Evolutionary conservation across 2,113 vertebrate genomes (phyloP).

Genomic region (Rhinichthys klamathensis): DNA sequence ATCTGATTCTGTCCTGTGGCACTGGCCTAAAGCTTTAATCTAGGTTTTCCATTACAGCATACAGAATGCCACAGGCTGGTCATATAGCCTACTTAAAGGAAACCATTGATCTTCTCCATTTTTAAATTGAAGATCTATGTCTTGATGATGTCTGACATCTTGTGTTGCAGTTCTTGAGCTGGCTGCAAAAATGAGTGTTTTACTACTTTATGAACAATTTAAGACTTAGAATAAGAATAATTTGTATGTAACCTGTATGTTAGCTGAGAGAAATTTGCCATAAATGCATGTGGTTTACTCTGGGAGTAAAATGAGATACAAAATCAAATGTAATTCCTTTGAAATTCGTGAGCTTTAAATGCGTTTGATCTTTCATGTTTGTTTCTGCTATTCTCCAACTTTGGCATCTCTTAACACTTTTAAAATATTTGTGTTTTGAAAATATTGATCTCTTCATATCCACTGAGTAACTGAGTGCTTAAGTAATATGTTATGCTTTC

Average conservation of each 20-base stretch:
- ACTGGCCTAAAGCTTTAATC: background rate
- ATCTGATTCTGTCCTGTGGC: background rate
- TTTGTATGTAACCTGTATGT: background rate
- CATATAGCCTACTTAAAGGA: background rate
- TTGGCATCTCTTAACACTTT: background rate
- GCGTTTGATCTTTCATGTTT: background rate
- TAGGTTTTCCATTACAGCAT: background rate
- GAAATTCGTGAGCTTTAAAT: constrained; percentile 16
- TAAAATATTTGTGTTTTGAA: background rate
- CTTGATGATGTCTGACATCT: background rate
- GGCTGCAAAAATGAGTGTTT: background rate
- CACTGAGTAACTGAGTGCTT: background rate
- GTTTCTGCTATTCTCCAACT: background rate
- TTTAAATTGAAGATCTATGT: background rate
- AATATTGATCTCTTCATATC: background rate
- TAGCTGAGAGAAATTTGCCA: background rate
- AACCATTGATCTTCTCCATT: too few relatives aligned
- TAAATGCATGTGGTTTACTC: background rate
- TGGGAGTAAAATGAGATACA: background rate
- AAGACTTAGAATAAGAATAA: background rate
- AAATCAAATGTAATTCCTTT: background rate
- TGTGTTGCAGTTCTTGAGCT: background rate
- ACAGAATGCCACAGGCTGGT: background rate
- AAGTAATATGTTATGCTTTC: background rate
- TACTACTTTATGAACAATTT: background rate